Percentiles rank a stretch among this genome's conserved stretches.
These are phyloP conservation scores for Tringa solitaria DNA, from an alignment of 2,113 vertebrate genomes.

Conservation along the genomic window DNA sequence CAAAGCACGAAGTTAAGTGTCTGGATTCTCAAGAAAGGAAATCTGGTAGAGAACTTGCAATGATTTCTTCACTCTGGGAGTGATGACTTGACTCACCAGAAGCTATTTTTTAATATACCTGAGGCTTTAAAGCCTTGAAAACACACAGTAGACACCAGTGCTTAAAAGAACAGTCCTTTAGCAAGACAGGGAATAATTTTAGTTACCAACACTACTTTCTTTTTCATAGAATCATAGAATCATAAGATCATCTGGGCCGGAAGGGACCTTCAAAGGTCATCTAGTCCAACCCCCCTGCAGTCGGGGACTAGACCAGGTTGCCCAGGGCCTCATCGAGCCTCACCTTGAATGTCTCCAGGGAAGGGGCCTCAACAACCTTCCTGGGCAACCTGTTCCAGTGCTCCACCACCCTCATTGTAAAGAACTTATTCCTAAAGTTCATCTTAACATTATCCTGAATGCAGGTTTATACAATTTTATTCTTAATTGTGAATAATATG, in stretches of 20 bases:
- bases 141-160: neutral
- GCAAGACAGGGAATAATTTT: neutral
- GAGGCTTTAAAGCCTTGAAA: neutral
- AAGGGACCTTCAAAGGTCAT: too few species aligned
- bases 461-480: neutral
- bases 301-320: too few species aligned
- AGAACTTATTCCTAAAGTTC: too few species aligned
- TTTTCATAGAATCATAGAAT: too few species aligned
- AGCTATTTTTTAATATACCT: neutral
- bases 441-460: neutral
- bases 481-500: neutral
- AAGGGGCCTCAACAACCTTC: too few species aligned
- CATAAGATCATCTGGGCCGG: too few species aligned
- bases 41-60: neutral
- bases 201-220: neutral
- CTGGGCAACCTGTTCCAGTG: too few species aligned
- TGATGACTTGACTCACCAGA: neutral
- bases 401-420: too few species aligned
- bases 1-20: neutral
- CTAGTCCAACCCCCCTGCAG: too few species aligned
- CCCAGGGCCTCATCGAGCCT: too few species aligned
- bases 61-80: neutral
- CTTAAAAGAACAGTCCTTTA: neutral
- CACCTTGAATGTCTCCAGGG: too few species aligned
- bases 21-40: neutral